A percentile compares a stretch with the other conserved stretches of the same genome.
Conservation (phyloP, 2,888 invertebrate genomes). For the Meiosimyza platycephala region DNA sequence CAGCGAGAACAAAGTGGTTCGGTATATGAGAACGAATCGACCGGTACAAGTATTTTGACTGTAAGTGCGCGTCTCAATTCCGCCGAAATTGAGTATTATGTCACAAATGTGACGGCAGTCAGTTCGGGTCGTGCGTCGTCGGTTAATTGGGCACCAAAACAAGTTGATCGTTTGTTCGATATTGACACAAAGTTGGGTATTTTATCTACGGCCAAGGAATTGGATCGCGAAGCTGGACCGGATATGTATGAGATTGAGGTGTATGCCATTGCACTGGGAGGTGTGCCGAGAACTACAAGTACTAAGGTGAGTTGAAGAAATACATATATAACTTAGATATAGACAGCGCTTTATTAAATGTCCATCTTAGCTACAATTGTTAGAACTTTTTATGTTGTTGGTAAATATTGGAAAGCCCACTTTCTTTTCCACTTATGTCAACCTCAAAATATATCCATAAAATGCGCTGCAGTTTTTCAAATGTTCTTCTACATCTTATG, state of each 20-base stretch:
- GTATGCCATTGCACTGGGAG: constrained; percentile 82
- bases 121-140: constrained; percentile 36
- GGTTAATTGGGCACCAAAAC: constrained; percentile 67
- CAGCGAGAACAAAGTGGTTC: constrained; percentile 78
- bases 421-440: too few species aligned
- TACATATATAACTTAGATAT: too few species aligned
- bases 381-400: too few species aligned
- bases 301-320: constrained; percentile 78
- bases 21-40: constrained; percentile 89
- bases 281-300: constrained; percentile 78
- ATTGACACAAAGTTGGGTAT: constrained; percentile 90
- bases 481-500: too few species aligned
- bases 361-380: too few species aligned
- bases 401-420: too few species aligned
- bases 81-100: constrained; percentile 86
- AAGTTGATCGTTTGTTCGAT: constrained; percentile 90
- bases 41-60: constrained; percentile 86
- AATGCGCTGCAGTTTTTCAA: too few species aligned
- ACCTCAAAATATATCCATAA: too few species aligned
- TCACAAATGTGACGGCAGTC: constrained; percentile 80
- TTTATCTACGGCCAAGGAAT: constrained; percentile 83
- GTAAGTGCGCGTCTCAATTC: constrained; percentile 78
- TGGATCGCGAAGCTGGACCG: constrained; percentile 87
- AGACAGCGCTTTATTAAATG: too few species aligned
- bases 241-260: constrained; percentile 87